Conservation (phyloP, 2,797 vertebrate species). For the Lerista edwardsae region DNA sequence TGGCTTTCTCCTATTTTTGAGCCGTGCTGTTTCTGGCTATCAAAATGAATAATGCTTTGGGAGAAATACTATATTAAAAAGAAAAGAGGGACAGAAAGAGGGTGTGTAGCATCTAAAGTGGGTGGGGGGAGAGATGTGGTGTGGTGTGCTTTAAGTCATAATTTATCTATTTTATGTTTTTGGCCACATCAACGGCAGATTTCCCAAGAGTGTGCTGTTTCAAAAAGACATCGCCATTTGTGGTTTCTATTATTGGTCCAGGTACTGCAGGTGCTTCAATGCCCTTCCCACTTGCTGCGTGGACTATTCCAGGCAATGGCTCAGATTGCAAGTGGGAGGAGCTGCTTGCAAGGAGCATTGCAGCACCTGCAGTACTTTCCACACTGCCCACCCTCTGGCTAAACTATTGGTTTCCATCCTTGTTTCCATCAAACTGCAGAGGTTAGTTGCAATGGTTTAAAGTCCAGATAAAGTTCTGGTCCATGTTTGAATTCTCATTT, state of each 20-base stretch:
- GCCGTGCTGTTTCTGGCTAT: constrained; percentile 54
- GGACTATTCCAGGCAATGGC: too few relatives aligned
- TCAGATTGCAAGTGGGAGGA: too few relatives aligned
- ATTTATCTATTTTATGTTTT: constrained; percentile 63
- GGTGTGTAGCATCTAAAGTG: constrained; percentile 37
- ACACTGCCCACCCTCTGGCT: too few relatives aligned
- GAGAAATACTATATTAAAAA: constrained; percentile 65
- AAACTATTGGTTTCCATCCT: too few relatives aligned
- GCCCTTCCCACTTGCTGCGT: too few relatives aligned
- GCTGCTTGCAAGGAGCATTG: too few relatives aligned
- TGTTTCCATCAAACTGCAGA: too few relatives aligned
- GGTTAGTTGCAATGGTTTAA: neutral
- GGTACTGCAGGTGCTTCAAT: too few relatives aligned
- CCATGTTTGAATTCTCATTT: neutral
- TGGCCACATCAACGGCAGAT: constrained; percentile 50
- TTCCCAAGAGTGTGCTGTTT: constrained; percentile 45
- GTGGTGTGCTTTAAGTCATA: constrained; percentile 25
- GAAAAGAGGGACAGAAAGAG: neutral
- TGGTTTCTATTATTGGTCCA: constrained; percentile 23
- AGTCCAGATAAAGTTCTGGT: neutral
- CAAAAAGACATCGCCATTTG: constrained; percentile 56
- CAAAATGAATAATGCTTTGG: constrained; percentile 69
- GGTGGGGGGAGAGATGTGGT: neutral
- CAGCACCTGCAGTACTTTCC: too few relatives aligned
- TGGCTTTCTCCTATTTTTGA: constrained; percentile 62